Evolutionary conservation across 2,113 vertebrate genomes (phyloP), one percentile per base, ranked within the genome.

Genomic region (Choloepus hoffmanni): DNA sequence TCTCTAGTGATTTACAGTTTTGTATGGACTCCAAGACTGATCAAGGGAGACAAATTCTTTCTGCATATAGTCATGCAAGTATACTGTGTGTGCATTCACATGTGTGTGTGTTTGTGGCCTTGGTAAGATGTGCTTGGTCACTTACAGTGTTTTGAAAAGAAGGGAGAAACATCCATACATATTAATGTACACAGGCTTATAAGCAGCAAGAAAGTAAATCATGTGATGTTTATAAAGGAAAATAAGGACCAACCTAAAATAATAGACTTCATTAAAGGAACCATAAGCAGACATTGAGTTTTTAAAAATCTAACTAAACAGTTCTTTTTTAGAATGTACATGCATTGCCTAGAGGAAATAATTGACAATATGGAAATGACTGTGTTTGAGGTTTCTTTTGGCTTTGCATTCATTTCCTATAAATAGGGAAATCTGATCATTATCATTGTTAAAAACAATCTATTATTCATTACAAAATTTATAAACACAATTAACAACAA

Each of bases 401-500:
- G 33, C 21, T 94, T 94, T 84, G 78, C 40, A 91, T 93, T 93
- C 62, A 73, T 85, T 93, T 89, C 73, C 83, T 72, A 67, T 58
- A 92, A 94, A 90, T 92, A 92, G 77, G 92, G 86, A 78, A 72
- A 79, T 65, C 60, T 58, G 70, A 62, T 85, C 12, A 92, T 81
- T 63, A 90, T 55, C 70, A 76, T 50, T 88, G 82, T 93, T 84
- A 43, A 93, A 90, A 92, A 84, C 28, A 70, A 93, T 79, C 63
- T 92, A 72, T 85, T 85, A 93, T 70, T 91, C 87, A 82, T 88
- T 85, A 87, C 23, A 43, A 76, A 85, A 85, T n/a, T 65, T 88
- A 77, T 19, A 85, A 91, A 85, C 45, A 90, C 28, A 91, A 94
- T 82, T 78, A 84, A 50, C 63, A 43, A 68, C 45, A 94, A 93